Conservation (phyloP, 2,797 vertebrate species). For the Sarcoramphus papa region DNA sequence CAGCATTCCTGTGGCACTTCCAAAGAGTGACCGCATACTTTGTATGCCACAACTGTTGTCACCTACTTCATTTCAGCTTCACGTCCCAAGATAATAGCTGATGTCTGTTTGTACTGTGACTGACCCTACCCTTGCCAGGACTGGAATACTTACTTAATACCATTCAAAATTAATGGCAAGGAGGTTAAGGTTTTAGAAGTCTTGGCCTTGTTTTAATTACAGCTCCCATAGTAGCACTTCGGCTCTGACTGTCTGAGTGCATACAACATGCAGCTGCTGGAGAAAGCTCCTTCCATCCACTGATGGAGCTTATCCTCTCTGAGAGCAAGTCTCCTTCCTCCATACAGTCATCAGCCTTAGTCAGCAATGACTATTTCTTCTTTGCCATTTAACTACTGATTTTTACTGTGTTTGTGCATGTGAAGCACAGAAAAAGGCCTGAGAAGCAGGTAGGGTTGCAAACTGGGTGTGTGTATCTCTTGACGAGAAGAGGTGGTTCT, state of each 20-base stretch:
- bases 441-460: neutral
- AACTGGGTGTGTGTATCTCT: accelerated
- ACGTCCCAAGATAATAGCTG: neutral
- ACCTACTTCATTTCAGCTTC: neutral
- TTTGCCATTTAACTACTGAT: neutral
- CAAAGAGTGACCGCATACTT: neutral
- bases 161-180: neutral
- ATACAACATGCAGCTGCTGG: neutral
- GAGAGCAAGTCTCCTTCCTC: neutral
- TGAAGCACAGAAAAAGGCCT: neutral
- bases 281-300: neutral
- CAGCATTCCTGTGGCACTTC: neutral
- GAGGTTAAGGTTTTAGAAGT: neutral
- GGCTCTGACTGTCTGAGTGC: neutral
- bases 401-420: neutral
- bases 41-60: neutral
- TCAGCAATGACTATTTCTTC: neutral
- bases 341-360: neutral
- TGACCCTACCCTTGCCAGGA: neutral
- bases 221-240: neutral
- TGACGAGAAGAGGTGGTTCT: neutral
- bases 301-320: neutral
- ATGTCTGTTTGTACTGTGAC: neutral
- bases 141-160: neutral
- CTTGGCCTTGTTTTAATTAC: neutral